These are phyloP conservation scores for Xylophagus ater DNA, from an alignment of 2,888 invertebrate genomes.

Conservation along the genomic window DNA sequence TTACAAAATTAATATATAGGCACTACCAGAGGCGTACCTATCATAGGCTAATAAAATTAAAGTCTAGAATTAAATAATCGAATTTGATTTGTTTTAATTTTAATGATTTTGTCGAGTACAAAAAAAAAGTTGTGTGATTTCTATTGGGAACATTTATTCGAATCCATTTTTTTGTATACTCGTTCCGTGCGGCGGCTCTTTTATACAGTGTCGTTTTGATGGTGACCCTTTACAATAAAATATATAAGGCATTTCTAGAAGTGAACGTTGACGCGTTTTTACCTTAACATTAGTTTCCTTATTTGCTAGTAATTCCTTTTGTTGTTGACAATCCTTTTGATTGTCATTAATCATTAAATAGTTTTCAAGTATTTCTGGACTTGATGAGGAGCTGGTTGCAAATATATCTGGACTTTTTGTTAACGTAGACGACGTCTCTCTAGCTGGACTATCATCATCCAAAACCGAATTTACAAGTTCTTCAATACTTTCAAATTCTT, in stretches of 20 bases:
- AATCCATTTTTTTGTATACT: too few relatives aligned
- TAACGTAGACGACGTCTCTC: background rate
- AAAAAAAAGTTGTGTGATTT: too few relatives aligned
- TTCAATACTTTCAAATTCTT: conserved; percentile 1
- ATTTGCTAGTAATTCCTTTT: background rate
- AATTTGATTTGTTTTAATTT: too few relatives aligned
- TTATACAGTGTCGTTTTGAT: conserved; percentile 20
- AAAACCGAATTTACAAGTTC: background rate
- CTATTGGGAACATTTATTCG: too few relatives aligned
- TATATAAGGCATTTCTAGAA: conserved; percentile 35
- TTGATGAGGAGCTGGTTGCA: conserved; percentile 5
- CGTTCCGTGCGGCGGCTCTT: too few relatives aligned
- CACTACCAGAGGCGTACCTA: too few relatives aligned
- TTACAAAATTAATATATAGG: too few relatives aligned
- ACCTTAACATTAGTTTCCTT: background rate
- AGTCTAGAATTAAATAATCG: too few relatives aligned
- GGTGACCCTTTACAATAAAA: conserved; percentile 27
- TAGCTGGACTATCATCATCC: background rate
- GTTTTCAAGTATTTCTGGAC: conserved; percentile 3
- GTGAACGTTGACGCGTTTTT: conserved; percentile 15
- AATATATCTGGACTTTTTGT: conserved; percentile 6
- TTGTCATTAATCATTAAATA: too few relatives aligned
- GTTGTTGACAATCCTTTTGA: background rate
- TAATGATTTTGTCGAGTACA: too few relatives aligned
- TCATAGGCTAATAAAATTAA: too few relatives aligned